phyloP scores from a whole-genome alignment of 2,113 vertebrate genomes.

The Eulemur macaco region DNA sequence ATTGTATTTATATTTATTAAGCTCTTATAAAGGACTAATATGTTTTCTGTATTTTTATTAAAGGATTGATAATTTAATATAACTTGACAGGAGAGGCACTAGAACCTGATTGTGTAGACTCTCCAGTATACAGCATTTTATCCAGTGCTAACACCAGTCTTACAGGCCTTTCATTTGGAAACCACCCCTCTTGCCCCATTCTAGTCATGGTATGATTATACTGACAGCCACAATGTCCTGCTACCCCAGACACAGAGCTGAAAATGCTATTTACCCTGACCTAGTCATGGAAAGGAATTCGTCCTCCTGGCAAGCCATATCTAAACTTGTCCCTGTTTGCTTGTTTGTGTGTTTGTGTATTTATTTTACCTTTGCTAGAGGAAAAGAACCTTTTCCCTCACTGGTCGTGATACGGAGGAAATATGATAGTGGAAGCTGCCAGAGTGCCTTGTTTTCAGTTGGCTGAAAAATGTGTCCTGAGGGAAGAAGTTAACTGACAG shows the following conservation, averaged over 20 bases:
- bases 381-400: not conserved
- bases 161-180: not conserved
- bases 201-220: not conserved
- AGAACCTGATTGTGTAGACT: not conserved
- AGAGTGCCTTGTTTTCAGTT: not conserved
- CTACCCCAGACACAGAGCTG: not conserved
- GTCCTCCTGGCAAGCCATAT: not conserved
- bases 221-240: not conserved
- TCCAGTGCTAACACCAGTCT: not conserved
- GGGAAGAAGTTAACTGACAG: not conserved
- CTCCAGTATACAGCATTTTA: not conserved
- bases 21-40: not conserved
- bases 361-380: not conserved
- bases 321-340: not conserved
- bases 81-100: not conserved
- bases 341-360: not conserved
- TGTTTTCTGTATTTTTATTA: not conserved
- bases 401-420: not conserved
- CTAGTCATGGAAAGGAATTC: not conserved
- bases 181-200: not conserved
- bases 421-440: not conserved
- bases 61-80: not conserved
- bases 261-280: not conserved
- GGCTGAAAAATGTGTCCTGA: not conserved
- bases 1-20: not conserved